A percentile compares a stretch with the other conserved stretches of the same genome.
Evolutionary conservation across 2,113 vertebrate species (phyloP).

Genomic region (Phaethon lepturus): DNA sequence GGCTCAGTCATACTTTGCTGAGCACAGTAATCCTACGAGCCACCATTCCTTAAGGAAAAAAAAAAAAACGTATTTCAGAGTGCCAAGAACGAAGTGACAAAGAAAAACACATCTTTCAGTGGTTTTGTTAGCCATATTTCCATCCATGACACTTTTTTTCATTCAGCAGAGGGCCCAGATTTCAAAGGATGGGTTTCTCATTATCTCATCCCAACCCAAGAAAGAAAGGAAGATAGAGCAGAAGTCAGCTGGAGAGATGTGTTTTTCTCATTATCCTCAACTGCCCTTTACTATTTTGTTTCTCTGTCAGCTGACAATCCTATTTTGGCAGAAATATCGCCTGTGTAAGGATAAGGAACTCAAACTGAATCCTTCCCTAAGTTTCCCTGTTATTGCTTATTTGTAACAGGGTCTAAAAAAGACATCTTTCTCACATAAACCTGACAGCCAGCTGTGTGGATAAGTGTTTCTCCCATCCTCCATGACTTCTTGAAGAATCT

Average conservation of each 20-base stretch:
- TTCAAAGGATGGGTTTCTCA: conserved; percentile 67
- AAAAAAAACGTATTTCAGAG: background rate
- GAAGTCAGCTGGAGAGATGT: conserved; percentile 15
- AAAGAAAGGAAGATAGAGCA: background rate
- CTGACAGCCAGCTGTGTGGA: background rate
- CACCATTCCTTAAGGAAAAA: background rate
- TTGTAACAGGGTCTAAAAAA: background rate
- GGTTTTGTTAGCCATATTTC: conserved; percentile 35
- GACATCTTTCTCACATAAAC: background rate
- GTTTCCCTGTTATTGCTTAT: background rate
- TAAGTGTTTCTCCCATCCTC: background rate
- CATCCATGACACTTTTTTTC: conserved; percentile 1
- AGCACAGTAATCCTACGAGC: conserved; percentile 29
- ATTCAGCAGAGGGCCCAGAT: conserved; percentile 12
- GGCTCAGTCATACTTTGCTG: conserved; percentile 16
- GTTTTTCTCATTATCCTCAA: conserved; percentile 67
- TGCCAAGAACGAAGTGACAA: conserved; percentile 37
- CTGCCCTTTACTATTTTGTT: conserved; percentile 45
- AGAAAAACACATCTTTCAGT: background rate
- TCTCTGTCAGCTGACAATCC: conserved; percentile 15
- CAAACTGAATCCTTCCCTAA: background rate
- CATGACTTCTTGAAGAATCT: conserved; percentile 2
- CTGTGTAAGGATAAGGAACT: background rate
- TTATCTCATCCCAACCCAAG: conserved; percentile 47
- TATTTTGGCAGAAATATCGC: background rate